These are phyloP conservation scores for Drosophila paranaensis DNA, from an alignment of 2,888 invertebrate species.

Conservation along the genomic window DNA sequence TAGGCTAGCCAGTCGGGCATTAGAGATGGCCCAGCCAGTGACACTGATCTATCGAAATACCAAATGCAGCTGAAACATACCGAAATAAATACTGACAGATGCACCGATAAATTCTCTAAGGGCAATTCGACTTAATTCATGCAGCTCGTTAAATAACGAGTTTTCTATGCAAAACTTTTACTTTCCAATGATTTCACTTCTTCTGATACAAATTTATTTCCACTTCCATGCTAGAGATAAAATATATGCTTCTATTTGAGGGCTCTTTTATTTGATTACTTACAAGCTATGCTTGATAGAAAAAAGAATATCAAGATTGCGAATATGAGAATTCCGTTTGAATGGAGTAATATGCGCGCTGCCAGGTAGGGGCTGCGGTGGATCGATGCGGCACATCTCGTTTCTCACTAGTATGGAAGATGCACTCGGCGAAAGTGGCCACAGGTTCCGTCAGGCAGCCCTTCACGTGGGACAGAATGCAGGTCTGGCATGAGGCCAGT, in stretches of 20 bases:
- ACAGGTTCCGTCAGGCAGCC: background rate
- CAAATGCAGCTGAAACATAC: background rate
- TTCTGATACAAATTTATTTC: background rate
- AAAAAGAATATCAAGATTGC: background rate
- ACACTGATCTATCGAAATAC: slow-evolving; percentile 14
- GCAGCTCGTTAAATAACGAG: background rate
- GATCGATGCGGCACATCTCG: background rate
- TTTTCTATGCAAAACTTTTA: background rate
- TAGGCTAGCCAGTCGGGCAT: slow-evolving; percentile 27
- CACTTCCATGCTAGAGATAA: background rate
- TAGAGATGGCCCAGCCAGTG: slow-evolving; percentile 29
- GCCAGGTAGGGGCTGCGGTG: background rate
- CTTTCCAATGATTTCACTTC: background rate
- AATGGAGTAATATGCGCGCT: background rate
- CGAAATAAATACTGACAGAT: slow-evolving; percentile 19
- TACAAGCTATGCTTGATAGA: no score
- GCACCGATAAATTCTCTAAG: background rate
- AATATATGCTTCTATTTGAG: background rate
- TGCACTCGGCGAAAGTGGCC: background rate
- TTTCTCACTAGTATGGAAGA: background rate
- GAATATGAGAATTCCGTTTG: background rate
- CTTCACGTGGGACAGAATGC: background rate
- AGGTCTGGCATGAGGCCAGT: no score
- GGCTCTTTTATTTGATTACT: background rate
- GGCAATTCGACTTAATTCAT: slow-evolving; percentile 1